Evolutionary conservation across 2,113 vertebrate species (phyloP).

Genomic region (Catagonus wagneri): DNA sequence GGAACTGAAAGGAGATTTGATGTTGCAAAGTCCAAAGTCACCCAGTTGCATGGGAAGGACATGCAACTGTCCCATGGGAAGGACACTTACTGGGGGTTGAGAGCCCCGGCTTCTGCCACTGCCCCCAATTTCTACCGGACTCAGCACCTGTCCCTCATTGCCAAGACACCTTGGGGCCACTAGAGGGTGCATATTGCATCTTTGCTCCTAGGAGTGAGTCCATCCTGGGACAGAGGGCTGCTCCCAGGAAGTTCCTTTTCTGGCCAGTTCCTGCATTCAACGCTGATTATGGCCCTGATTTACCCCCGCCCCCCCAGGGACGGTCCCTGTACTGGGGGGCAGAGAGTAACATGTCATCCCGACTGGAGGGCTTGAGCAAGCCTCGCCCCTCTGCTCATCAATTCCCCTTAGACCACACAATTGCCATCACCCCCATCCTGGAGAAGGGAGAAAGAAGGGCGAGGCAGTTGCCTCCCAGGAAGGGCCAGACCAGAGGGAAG

Average conservation of each 20-base stretch:
- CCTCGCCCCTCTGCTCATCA: neutral
- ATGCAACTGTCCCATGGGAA: neutral
- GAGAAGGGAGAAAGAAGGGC: neutral
- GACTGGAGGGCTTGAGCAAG: neutral
- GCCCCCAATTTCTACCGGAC: neutral
- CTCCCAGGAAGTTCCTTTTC: neutral
- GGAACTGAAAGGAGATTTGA: neutral
- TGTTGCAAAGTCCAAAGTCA: neutral
- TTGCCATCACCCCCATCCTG: neutral
- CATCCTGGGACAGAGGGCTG: neutral
- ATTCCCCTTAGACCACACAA: too few relatives aligned
- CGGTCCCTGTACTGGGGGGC: too few relatives aligned
- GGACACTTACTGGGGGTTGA: neutral
- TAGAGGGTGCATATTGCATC: constrained; percentile 43
- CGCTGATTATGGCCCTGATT: neutral
- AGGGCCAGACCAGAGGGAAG: neutral
- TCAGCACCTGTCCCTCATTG: neutral
- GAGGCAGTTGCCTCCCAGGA: too few relatives aligned
- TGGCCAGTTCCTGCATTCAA: neutral
- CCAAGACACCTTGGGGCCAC: neutral
- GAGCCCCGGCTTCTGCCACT: too few relatives aligned
- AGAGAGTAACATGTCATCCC: neutral
- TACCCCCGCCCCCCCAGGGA: too few relatives aligned
- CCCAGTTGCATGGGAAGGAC: neutral
- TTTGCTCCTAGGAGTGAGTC: neutral